Evolutionary conservation across 2,113 vertebrate genomes (phyloP).

Genomic region (Cathartes aura): DNA sequence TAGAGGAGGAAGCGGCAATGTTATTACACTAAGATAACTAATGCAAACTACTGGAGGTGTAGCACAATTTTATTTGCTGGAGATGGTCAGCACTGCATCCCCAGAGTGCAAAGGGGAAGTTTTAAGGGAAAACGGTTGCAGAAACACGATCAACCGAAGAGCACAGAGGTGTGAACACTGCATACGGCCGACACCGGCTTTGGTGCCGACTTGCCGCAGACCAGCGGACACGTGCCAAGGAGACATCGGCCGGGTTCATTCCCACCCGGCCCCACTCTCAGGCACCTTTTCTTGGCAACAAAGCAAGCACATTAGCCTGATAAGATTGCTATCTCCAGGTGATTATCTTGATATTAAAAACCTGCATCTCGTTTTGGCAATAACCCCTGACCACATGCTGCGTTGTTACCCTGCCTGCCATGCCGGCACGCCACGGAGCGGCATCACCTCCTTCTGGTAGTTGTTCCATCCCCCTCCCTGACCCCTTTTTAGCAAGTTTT

Average conservation of each 20-base stretch:
- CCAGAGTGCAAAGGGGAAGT: not conserved
- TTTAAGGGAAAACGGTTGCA: not conserved
- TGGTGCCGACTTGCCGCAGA: accelerated
- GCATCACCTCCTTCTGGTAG: not conserved
- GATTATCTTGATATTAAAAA: not conserved
- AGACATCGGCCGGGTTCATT: accelerated
- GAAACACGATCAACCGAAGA: accelerated
- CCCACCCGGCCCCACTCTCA: not conserved
- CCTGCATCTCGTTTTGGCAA: not conserved
- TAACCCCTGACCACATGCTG: not conserved
- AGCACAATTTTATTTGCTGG: not conserved
- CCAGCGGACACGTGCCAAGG: accelerated
- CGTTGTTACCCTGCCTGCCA: not conserved
- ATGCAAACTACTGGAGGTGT: not conserved
- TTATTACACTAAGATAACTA: not conserved
- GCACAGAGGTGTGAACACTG: accelerated
- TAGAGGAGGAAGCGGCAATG: accelerated
- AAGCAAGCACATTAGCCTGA: accelerated
- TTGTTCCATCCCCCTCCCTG: not conserved
- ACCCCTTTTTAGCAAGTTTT: not conserved
- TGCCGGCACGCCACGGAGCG: accelerated
- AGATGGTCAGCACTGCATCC: accelerated
- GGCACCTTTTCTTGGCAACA: not conserved
- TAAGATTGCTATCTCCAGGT: not conserved
- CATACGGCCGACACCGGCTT: accelerated